Percentiles rank a stretch among this genome's conserved stretches.
phyloP scores from a whole-genome alignment of 2,888 invertebrate species.

The Parnassius smintheus region DNA sequence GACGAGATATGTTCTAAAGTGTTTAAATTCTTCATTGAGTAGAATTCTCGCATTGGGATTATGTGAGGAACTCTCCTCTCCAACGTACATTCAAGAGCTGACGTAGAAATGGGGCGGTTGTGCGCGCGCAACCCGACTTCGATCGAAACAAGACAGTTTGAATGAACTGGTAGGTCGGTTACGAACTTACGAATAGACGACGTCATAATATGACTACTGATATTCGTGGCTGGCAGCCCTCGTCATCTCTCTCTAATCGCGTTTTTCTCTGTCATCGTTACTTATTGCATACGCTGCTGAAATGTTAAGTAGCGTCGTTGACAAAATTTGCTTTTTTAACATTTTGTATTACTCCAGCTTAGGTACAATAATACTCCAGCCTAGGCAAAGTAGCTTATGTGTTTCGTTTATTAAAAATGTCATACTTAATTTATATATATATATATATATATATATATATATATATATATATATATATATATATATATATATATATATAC shows the following conservation, averaged over 20 bases:
- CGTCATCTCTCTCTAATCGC: constrained; percentile 15
- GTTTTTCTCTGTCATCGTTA: constrained; percentile 4
- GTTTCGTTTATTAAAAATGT: too few species aligned
- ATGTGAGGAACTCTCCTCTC: constrained; percentile 30
- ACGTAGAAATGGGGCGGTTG: constrained; percentile 35
- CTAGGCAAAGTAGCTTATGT: too few species aligned
- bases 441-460: too few species aligned
- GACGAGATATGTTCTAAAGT: not conserved
- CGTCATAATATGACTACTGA: constrained; percentile 47
- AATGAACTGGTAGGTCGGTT: constrained; percentile 65
- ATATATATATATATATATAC: too few species aligned
- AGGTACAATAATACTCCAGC: too few species aligned
- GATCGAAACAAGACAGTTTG: constrained; percentile 57
- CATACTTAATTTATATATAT: too few species aligned
- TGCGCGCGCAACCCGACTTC: constrained; percentile 76
- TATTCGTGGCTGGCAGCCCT: constrained; percentile 29
- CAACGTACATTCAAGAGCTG: constrained; percentile 33
- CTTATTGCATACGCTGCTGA: not conserved
- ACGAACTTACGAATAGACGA: constrained; percentile 47
- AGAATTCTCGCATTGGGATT: constrained; percentile 29
- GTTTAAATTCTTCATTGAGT: not conserved
- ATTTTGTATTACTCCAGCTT: too few species aligned
- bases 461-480: too few species aligned
- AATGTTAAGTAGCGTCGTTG: too few species aligned
- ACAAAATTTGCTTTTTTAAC: too few species aligned